A percentile compares a stretch with the other conserved stretches of the same genome.
These are phyloP conservation scores for Bruchidius siliquastri DNA, from an alignment of 2,888 invertebrate genomes.

Conservation along the genomic window DNA sequence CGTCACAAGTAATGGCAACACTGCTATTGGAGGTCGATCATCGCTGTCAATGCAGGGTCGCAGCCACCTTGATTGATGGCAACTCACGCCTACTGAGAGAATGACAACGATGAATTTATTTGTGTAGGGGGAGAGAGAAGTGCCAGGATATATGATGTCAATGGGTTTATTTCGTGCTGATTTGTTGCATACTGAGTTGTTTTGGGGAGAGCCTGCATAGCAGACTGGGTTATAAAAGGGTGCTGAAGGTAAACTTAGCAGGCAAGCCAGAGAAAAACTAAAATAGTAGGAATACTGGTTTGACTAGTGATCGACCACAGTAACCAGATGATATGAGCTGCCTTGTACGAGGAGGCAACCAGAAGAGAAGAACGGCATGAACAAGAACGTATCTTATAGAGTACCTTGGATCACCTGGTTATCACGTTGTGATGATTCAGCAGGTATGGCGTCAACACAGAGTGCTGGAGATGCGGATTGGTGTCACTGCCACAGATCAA, in stretches of 20 bases:
- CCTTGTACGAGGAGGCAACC: too few species aligned
- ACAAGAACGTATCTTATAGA: too few species aligned
- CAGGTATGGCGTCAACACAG: too few species aligned
- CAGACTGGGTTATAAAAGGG: background rate
- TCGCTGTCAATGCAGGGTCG: background rate
- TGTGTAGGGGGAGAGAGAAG: background rate
- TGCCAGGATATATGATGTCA: background rate
- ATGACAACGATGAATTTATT: background rate
- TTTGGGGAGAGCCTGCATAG: background rate
- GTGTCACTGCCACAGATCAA: too few species aligned
- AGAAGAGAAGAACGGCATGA: too few species aligned
- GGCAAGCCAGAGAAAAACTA: too few species aligned
- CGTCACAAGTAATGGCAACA: background rate
- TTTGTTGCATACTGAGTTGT: background rate
- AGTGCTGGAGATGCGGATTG: too few species aligned
- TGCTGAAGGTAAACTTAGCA: background rate
- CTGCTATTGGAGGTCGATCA: background rate
- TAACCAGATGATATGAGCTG: too few species aligned
- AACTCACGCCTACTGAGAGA: background rate
- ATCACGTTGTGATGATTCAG: too few species aligned
- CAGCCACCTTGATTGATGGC: background rate
- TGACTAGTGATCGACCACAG: too few species aligned
- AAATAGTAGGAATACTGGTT: too few species aligned
- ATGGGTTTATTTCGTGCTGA: background rate
- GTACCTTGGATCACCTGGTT: too few species aligned